These are phyloP conservation scores for Bryconaethiops microstoma DNA, from an alignment of 2,797 vertebrate genomes.

Conservation along the genomic window DNA sequence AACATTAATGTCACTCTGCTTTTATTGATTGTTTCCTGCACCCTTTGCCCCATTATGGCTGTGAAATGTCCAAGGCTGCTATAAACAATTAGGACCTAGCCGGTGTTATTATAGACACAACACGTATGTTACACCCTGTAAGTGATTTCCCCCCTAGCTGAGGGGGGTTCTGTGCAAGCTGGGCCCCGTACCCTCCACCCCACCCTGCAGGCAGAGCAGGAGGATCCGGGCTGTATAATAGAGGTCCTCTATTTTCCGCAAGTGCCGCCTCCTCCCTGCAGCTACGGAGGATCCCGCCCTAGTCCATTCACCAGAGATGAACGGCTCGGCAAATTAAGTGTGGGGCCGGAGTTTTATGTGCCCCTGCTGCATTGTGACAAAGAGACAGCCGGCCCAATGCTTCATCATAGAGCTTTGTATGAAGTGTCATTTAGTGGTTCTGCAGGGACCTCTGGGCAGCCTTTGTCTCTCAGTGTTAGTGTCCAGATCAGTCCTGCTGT, in stretches of 20 bases:
- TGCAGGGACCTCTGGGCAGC: constrained; percentile 59
- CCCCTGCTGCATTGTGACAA: constrained; percentile 54
- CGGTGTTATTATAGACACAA: constrained; percentile 62
- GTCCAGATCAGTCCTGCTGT: constrained; percentile 56
- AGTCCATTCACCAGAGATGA: constrained; percentile 43
- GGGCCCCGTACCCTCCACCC: not conserved
- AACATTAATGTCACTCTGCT: constrained; percentile 62
- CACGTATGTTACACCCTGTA: constrained; percentile 64
- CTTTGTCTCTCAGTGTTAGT: constrained; percentile 55
- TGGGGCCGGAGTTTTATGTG: constrained; percentile 22
- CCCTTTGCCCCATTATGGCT: constrained; percentile 60
- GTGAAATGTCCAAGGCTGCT: constrained; percentile 56
- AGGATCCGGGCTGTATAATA: constrained; percentile 46
- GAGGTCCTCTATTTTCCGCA: constrained; percentile 9
- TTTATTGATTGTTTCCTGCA: constrained; percentile 69
- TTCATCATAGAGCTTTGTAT: constrained; percentile 25
- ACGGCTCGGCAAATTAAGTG: constrained; percentile 33
- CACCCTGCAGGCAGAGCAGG: constrained; percentile 46
- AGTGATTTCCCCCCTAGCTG: constrained; percentile 64
- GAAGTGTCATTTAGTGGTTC: constrained; percentile 61
- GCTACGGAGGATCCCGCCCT: constrained; percentile 21
- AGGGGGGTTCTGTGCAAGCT: constrained; percentile 55
- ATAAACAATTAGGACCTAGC: constrained; percentile 65
- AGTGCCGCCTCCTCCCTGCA: constrained; percentile 25
- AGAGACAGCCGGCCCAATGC: constrained; percentile 56